A percentile compares a stretch with the other conserved stretches of the same genome.
Evolutionary conservation across 1,140 invertebrate species (phyloP).

Genomic region (Sycobia sp.): DNA sequence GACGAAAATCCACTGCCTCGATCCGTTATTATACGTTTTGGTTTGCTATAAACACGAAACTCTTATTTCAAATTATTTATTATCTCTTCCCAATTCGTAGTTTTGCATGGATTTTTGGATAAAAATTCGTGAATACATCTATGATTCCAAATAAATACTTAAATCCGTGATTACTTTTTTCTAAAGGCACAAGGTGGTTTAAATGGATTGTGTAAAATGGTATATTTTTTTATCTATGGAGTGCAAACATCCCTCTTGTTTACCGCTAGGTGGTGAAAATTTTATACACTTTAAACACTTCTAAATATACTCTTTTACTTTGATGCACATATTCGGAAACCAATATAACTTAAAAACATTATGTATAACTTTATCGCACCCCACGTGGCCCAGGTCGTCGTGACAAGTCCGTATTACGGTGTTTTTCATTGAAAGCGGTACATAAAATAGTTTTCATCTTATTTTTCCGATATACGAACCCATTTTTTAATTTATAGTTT

Average conservation of each 20-base stretch:
- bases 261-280: constrained; percentile 22
- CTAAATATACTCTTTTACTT: constrained; percentile 1
- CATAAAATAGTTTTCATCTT: constrained; percentile 34
- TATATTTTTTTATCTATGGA: constrained; percentile 39
- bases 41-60: background rate
- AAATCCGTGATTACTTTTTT: background rate
- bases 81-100: background rate
- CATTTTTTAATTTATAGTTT: too few species aligned
- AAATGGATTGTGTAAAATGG: constrained; percentile 45
- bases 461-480: constrained; percentile 21
- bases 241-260: constrained; percentile 35
- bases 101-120: background rate
- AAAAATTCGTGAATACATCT: background rate
- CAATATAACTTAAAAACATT: too few species aligned
- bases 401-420: constrained; percentile 25
- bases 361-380: constrained; percentile 21
- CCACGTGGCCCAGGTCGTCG: too few species aligned
- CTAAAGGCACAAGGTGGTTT: constrained; percentile 43
- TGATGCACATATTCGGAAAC: constrained; percentile 11
- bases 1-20: constrained; percentile 33
- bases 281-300: constrained; percentile 28
- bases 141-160: background rate
- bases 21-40: too few species aligned
- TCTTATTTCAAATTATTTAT: background rate
- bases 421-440: constrained; percentile 33